A percentile compares a stretch with the other conserved stretches of the same genome.
phyloP scores from a whole-genome alignment of 2,888 invertebrate genomes.

The Cephus nigrinus region DNA sequence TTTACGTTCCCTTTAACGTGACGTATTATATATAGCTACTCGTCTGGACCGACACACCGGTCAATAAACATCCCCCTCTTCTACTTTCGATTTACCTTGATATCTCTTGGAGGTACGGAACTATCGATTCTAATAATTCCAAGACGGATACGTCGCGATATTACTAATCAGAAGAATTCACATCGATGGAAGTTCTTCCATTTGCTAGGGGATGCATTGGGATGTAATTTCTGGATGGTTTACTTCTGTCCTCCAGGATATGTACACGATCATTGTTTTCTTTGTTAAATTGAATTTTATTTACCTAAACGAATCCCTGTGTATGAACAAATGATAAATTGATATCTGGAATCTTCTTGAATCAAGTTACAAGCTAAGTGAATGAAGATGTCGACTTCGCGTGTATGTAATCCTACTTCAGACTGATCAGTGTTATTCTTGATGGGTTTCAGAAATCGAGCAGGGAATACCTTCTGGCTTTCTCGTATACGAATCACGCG shows the following conservation, averaged over 20 bases:
- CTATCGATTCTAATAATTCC: neutral
- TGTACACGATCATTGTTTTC: neutral
- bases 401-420: neutral
- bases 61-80: slow-evolving; percentile 15
- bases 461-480: neutral
- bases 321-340: neutral
- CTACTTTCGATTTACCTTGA: neutral
- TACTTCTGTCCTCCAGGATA: neutral
- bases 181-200: neutral
- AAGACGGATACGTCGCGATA: neutral
- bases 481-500: neutral
- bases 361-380: neutral
- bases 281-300: neutral
- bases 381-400: neutral
- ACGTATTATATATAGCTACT: slow-evolving; percentile 16
- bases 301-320: neutral
- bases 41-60: slow-evolving; percentile 11
- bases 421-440: neutral
- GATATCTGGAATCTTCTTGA: neutral
- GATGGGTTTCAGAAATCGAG: neutral
- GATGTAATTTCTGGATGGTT: neutral
- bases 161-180: neutral
- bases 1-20: slow-evolving; percentile 29
- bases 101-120: neutral
- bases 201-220: neutral